Base-by-base conservation (phyloP, 1,140 invertebrate genomes). In the Brachionus rotundiformis region DNA sequence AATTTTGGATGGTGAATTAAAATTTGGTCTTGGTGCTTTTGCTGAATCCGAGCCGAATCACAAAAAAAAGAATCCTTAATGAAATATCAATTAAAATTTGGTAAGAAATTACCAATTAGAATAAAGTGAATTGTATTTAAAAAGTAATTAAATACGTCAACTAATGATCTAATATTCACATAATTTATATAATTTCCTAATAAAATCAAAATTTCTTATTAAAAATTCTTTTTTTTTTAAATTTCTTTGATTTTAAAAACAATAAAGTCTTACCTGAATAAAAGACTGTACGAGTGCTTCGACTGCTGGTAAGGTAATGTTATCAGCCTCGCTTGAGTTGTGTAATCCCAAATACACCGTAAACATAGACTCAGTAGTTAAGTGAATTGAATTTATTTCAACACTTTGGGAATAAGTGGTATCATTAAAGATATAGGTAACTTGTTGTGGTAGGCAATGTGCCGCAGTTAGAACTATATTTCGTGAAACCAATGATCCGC, bases 301-400 rank as follows among this genome's bases (percentile, higher is more conserved):
- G 6, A 29, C 10, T 4, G 25, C 25, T 16, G 61, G 61, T 5
- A 63, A 33, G 7, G 61, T 63, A 13, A 63, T 13, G 4, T 63
- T 63, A 4, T 29, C 25, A 63, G 29, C 29, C 13, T 63, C 61
- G 29, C 16, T n/a, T n/a, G 29, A 63, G 4, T 63, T 23, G 10
- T 80, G 47, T 5, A 25, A 11, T 1, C 47, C 49, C 8, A 80
- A 27, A 19, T 80, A 80, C 13, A 80, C 77, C 7, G 13, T 49
- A 33, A 47, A 77, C 75, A 77, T 77, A n/a, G 75, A 77, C 41
- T 77, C 75, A 31, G 16, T 47, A 19, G 25, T 77, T 11, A 41
- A 36, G 29, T 49, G 44, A 3, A 77, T 3, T 19, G n/a, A 16
- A 23, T 77, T 77, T 11, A 19, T 29, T 33, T 19, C 49, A 49